phyloP scores from a whole-genome alignment of 2,113 vertebrate genomes.

The Thinocorus orbignyianus region DNA sequence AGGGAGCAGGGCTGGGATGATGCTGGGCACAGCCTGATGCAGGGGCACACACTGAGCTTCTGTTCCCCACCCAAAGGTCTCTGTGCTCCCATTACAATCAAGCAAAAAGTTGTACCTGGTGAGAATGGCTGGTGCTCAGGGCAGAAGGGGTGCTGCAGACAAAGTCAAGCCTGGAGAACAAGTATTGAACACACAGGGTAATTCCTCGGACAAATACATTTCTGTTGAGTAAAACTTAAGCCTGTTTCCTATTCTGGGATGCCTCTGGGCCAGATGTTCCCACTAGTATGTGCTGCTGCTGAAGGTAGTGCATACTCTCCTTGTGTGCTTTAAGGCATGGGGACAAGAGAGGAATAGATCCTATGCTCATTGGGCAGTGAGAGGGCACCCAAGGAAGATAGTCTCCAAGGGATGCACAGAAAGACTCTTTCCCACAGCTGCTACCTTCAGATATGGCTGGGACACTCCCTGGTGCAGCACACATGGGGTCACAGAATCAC shows the following conservation, averaged over 20 bases:
- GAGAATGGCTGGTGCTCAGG: background rate
- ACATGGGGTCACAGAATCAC: no score
- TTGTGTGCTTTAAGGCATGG: background rate
- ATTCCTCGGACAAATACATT: slow-evolving; percentile 35
- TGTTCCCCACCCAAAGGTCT: background rate
- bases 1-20: background rate
- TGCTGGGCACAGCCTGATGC: background rate
- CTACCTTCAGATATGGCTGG: background rate
- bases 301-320: background rate
- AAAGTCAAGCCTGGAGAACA: background rate
- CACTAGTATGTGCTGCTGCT: background rate
- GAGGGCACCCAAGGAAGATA: background rate
- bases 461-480: background rate
- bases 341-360: background rate
- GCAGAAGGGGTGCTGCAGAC: background rate
- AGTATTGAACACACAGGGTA: slow-evolving; percentile 25
- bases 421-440: background rate
- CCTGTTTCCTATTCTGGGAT: background rate
- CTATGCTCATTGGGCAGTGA: accelerated
- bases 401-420: background rate
- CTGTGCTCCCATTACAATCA: background rate
- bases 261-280: background rate
- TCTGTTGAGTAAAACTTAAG: background rate
- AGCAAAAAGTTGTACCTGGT: background rate
- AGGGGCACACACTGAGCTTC: background rate